Evolutionary conservation across 1,140 invertebrate genomes (phyloP), one percentile per base, ranked within the genome.

Genomic region (Vollenhovia emeryi): DNA sequence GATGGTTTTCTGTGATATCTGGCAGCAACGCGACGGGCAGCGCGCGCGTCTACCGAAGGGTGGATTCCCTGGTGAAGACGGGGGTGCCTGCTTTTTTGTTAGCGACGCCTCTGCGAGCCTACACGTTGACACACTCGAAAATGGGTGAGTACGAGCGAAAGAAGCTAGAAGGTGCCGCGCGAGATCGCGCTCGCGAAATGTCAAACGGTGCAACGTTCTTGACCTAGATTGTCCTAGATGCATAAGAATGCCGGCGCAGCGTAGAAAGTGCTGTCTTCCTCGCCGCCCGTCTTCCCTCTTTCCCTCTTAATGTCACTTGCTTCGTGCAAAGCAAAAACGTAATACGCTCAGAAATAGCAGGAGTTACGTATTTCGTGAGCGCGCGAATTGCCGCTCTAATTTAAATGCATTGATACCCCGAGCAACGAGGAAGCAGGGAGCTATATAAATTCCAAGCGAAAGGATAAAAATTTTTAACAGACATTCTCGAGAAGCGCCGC

Each of bases 1-100:
- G 95, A 86, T 95, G 95, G 95, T 95, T 95, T 89, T 95, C 95
- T 85, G 94, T 95, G 86, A 94, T 95, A 91, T 94, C 95, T 71
- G 95, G 93, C 73, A 94, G 92, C 52, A 94, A 93, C 74, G 76
- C 93, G 40, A 92, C 92, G 83, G 93, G 92, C 21, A 92, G 89
- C 68, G 94, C 94, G 11, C 91, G 93, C 59, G 93, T 95, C 68
- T 94, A 95, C 87, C 92, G 94, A 89, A 92, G 93, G 88, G 90
- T 95, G 27, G 94, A 95, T 82, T 93, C 93, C 86, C 90, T 95
- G 75, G 94, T 95, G 71, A 91, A 94, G 89, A 94, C 93, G 48
- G 93, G 94, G 45, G 93, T 95, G 57, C 93, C 94, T 62, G 93
- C 93, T 45, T 95, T 95, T 87, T 92, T 95, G 30, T 86, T 95